These are phyloP conservation scores for Beroe forskalii DNA, from an alignment of 37 sponge, comb jelly and placozoan species.

Conservation along the genomic window DNA sequence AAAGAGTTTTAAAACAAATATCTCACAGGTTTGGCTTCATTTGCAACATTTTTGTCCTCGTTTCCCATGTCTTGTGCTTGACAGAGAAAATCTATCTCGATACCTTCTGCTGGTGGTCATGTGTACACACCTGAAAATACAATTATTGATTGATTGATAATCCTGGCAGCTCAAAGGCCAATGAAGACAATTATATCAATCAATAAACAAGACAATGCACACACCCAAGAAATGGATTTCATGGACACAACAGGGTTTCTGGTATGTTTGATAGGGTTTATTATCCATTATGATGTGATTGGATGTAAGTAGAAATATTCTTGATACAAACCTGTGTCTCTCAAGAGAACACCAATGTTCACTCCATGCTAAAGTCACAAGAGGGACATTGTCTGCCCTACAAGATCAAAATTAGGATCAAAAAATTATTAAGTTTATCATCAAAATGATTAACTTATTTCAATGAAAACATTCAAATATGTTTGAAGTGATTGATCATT, in stretches of 20 bases:
- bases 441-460: no score
- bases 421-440: no score
- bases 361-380: background rate
- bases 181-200: background rate
- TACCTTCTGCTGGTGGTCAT: background rate
- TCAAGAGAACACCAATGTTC: background rate
- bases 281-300: background rate
- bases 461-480: no score
- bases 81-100: background rate
- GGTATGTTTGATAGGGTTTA: background rate
- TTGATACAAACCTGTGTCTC: background rate
- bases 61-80: constrained; percentile 3
- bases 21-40: background rate
- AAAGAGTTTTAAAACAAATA: no score
- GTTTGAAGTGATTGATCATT: no score
- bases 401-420: no score
- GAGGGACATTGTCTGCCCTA: background rate
- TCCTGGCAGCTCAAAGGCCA: no score
- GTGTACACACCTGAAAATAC: constrained; percentile 15
- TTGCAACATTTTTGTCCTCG: constrained; percentile 4
- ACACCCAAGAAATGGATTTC: no score
- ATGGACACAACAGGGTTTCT: no score
- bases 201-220: no score
- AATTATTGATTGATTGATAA: no score
- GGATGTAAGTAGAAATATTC: background rate